A percentile compares a stretch with the other conserved stretches of the same genome.
phyloP scores from a whole-genome alignment of 2,888 invertebrate species.

The Lamproptera curius region DNA sequence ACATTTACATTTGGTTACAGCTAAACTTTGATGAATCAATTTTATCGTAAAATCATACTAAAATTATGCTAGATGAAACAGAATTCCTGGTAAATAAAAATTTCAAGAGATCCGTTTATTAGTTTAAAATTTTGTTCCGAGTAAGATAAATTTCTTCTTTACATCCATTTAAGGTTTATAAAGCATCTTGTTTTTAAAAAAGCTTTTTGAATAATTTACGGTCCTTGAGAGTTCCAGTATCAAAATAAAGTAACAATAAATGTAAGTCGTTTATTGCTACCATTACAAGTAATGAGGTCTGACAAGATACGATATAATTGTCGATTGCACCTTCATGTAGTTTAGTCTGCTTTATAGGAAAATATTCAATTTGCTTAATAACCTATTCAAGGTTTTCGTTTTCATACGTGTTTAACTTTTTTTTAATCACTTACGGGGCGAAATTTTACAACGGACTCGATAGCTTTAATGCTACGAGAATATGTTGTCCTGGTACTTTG shows the following conservation, averaged over 20 bases:
- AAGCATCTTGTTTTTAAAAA: conserved; percentile 5
- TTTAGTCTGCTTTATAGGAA: conserved; percentile 5
- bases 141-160: no score
- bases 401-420: no score
- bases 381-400: conserved; percentile 9
- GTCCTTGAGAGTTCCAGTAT: conserved; percentile 12
- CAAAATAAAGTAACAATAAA: background rate
- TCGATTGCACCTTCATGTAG: conserved; percentile 1
- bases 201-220: conserved; percentile 5
- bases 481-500: background rate
- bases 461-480: no score
- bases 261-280: conserved; percentile 8
- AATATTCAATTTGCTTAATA: conserved; percentile 13
- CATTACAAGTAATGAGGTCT: conserved; percentile 14
- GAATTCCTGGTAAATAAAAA: no score
- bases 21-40: no score
- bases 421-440: no score
- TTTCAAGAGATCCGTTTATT: no score
- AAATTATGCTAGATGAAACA: no score
- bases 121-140: no score
- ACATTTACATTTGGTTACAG: no score
- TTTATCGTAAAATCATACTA: no score
- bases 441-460: background rate
- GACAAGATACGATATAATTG: conserved; percentile 6
- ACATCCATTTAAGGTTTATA: no score